phyloP scores from a whole-genome alignment of 2,113 vertebrate genomes.

The Pardalotus punctatus region DNA sequence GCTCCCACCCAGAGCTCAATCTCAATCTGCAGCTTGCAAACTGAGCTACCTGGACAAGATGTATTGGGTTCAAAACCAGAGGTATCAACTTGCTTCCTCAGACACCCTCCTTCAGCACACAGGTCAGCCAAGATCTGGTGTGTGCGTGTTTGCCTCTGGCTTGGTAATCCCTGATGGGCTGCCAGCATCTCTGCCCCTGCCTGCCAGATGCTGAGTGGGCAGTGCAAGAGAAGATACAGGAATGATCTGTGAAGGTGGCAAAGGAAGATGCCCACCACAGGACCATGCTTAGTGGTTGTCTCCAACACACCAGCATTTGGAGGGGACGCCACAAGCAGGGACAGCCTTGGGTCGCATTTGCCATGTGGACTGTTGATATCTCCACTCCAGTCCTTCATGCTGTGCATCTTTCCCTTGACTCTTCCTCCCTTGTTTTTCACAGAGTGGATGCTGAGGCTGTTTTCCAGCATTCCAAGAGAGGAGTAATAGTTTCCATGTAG shows the following conservation, averaged over 20 bases:
- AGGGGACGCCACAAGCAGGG: background rate
- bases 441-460: background rate
- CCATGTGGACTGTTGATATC: accelerated
- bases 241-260: background rate
- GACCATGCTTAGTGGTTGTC: background rate
- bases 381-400: background rate
- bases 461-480: background rate
- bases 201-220: background rate
- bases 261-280: background rate
- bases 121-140: background rate
- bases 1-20: background rate
- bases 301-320: background rate
- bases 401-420: background rate
- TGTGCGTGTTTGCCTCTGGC: background rate
- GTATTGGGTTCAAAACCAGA: background rate
- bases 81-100: background rate
- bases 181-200: background rate
- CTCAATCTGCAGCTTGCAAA: background rate
- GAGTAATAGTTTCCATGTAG: background rate
- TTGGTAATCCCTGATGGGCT: background rate
- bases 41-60: background rate
- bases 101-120: background rate
- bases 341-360: background rate
- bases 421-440: background rate
- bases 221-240: background rate